Evolutionary conservation across 1,140 invertebrate genomes (phyloP), one percentile per base, ranked within the genome.

Genomic region (Sycophila sp.): DNA sequence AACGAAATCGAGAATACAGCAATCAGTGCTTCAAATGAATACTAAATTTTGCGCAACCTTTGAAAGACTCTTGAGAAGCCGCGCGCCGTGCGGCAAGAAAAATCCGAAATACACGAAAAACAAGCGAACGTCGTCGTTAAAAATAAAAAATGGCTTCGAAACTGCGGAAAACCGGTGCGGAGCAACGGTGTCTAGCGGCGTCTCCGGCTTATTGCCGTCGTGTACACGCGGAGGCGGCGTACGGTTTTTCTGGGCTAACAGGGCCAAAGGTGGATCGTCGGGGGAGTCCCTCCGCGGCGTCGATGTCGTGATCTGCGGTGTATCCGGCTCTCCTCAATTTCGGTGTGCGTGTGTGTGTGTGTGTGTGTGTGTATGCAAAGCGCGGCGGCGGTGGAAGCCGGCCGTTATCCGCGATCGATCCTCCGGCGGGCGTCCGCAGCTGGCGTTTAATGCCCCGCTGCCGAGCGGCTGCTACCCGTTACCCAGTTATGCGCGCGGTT

Each of bases 401-500:
- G 34, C 59, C 59, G 59, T 63, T 63, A 63, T 63, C 40, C 68
- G n/a, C n/a, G 58, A 59, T 66, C 58, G 69, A 53, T 51, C 56
- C 53, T 40, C 56, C 68, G 45, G 17, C 15, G 75, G 26, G 40
- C 47, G 71, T 77, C 65, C 73, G 74, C 73, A 49, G 60, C 47
- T 70, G 62, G 75, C 75, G 76, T 80, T 83, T 81, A 81, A 76
- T 76, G 73, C 74, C 28, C 26, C 51, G 30, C 32, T n/a, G 28
- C 22, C 38, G 2, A 15, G 17, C 11, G 11, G 11, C 77, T 79
- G 76, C 80, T 83, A 81, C 79, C 81, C 80, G 81, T 83, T 83
- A 83, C 81, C 81, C 74, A 82, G 80, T 83, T 82, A 81, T 81
- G 71, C 76, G 79, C 78, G 78, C 76, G 79, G 80, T 82, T 82